Conservation (phyloP, 2,797 vertebrate genomes). For the Schizopygopsis malacanthus region DNA sequence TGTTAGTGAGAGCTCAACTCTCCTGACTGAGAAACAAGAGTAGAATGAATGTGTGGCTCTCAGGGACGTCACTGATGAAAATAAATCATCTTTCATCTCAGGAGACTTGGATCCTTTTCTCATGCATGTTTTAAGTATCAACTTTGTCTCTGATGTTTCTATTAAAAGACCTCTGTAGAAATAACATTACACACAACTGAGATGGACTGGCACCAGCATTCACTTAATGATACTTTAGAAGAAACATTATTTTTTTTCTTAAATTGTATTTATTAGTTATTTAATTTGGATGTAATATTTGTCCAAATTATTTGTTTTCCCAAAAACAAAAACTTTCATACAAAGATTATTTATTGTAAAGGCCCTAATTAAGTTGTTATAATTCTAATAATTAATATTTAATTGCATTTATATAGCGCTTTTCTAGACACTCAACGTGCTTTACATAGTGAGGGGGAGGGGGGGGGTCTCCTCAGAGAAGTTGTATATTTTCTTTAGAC, state of each 20-base stretch:
- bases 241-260: not conserved
- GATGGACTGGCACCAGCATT: not conserved
- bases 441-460: no score
- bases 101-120: not conserved
- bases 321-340: not conserved
- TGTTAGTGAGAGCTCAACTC: not conserved
- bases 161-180: not conserved
- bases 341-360: not conserved
- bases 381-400: no score
- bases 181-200: not conserved
- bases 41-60: conserved; percentile 3
- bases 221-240: not conserved
- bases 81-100: not conserved
- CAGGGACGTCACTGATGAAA: not conserved
- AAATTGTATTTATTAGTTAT: not conserved
- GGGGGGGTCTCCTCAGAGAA: no score
- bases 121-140: not conserved
- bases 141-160: not conserved
- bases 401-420: no score
- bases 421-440: no score
- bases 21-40: not conserved
- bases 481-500: not conserved
- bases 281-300: not conserved
- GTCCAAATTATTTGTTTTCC: not conserved
- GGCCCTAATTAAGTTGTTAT: not conserved